A percentile compares a stretch with the other conserved stretches of the same genome.
Conservation (phyloP, 2,797 vertebrate genomes). For the Gallinago stenura region DNA sequence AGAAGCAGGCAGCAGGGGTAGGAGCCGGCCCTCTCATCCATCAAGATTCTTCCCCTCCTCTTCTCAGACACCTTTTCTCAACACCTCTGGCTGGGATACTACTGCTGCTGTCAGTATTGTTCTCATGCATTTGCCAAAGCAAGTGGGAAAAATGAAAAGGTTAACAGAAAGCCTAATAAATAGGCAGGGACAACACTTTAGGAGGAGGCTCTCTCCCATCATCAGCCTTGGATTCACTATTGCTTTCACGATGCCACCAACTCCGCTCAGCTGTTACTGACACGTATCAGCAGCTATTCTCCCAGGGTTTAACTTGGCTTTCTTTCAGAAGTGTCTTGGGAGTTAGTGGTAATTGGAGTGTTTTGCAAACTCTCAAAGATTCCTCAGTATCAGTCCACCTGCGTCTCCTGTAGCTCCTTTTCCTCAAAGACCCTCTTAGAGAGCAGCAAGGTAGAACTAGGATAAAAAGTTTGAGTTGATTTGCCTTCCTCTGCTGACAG, state of each 20-base stretch:
- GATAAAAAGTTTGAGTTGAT: conserved; percentile 6
- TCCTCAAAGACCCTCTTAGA: conserved; percentile 3
- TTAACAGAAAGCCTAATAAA: background rate
- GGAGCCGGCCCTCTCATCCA: background rate
- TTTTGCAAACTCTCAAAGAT: conserved; percentile 66
- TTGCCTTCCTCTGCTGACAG: conserved; percentile 1
- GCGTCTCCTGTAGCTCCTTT: conserved; percentile 17
- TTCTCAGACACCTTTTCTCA: background rate
- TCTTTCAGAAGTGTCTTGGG: conserved; percentile 40
- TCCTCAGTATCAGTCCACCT: conserved; percentile 47
- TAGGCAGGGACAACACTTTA: background rate
- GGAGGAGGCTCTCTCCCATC: background rate
- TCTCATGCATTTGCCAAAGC: background rate
- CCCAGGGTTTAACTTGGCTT: conserved; percentile 3
- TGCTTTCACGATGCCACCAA: background rate
- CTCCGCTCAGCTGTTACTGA: conserved; percentile 38
- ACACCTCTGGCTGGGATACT: background rate
- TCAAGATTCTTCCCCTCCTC: background rate
- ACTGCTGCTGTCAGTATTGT: background rate
- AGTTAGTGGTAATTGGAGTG: conserved; percentile 66
- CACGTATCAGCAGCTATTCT: conserved; percentile 33
- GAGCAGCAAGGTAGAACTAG: conserved; percentile 17
- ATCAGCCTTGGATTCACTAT: background rate
- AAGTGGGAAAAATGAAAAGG: background rate
- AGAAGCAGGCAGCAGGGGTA: background rate